Evolutionary conservation across 2,797 vertebrate genomes (phyloP), one percentile per base, ranked within the genome.

Genomic region (Hoplostethus mediterraneus): DNA sequence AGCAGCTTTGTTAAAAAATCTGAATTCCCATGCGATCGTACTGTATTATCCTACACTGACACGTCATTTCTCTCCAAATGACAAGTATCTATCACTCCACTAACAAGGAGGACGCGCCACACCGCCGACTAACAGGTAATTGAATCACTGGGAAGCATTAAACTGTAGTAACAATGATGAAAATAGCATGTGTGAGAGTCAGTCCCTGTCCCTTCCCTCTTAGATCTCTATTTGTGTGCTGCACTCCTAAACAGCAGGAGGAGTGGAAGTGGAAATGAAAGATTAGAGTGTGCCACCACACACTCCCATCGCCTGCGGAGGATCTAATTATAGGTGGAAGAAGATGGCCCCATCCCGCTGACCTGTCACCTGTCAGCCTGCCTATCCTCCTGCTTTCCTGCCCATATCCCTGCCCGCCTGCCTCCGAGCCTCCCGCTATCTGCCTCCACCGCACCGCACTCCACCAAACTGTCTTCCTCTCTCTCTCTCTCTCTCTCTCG

Each of bases 321-420:
- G 94, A 93, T 96, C 95, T 96, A 96, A 97, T 97, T 96, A 96
- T 94, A 95, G 94, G 94, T 94, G 94, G 95, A 92, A 84, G 91
- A 94, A 94, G 92, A 94, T 88, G 93, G 94, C 93, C 94, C 90
- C 91, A 68, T 95, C 92, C 83, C 90, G 90, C 93, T 95, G 94
- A 94, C 89, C 90, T 94, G 80, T 85, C 91, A 94, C 90, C 91
- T 94, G 80, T 81, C 89, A 73, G 88, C 88, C 92, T 90, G 93
- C 95, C 93, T 84, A 71, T 86, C 87, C 83, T 69, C 80, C 80
- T 78, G 84, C 84, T 84, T 77, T 88, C 74, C 86, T 81, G 84
- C 79, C 77, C 69, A 17, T 71, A 80, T 68, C 47, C 72, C 47
- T 45, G 47, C 31, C 62, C 40, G 49, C 58, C 65, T 76, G 69